phyloP scores from a whole-genome alignment of 2,113 vertebrate species.

The human (Homo sapiens) region DNA sequence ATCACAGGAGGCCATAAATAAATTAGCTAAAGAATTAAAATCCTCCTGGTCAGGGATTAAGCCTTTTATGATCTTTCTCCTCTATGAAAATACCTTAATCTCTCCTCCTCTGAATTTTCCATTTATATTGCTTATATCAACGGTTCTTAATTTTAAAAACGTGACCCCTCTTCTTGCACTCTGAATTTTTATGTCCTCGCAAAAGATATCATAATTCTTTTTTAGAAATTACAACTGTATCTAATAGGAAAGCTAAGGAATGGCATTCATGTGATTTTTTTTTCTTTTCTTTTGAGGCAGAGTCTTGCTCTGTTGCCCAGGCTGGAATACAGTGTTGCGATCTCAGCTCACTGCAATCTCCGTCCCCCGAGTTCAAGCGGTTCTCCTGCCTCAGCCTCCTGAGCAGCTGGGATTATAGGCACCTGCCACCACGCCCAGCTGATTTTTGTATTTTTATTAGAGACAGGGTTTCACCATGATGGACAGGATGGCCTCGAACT shows the following conservation, averaged over 20 bases:
- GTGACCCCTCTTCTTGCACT: not conserved
- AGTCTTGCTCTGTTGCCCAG: too few relatives aligned
- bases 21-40: conserved; percentile 11
- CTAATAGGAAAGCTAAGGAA: not conserved
- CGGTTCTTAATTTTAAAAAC: not conserved
- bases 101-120: not conserved
- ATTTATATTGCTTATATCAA: not conserved
- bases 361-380: too few relatives aligned
- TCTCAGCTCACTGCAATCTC: too few relatives aligned
- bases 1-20: not conserved
- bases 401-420: too few relatives aligned
- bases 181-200: not conserved
- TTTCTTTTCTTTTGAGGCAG: too few relatives aligned
- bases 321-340: too few relatives aligned
- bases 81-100: not conserved
- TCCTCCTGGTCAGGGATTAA: not conserved
- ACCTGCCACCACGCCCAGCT: too few relatives aligned
- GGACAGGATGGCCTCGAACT: too few relatives aligned
- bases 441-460: too few relatives aligned
- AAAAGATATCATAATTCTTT: not conserved
- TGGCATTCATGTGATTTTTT: not conserved
- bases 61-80: not conserved
- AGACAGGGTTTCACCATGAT: too few relatives aligned
- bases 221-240: not conserved
- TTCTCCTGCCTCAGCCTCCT: too few relatives aligned